Evolutionary conservation across 2,797 vertebrate genomes (phyloP), one percentile per base, ranked within the genome.

Genomic region (Tenualosa ilisha): DNA sequence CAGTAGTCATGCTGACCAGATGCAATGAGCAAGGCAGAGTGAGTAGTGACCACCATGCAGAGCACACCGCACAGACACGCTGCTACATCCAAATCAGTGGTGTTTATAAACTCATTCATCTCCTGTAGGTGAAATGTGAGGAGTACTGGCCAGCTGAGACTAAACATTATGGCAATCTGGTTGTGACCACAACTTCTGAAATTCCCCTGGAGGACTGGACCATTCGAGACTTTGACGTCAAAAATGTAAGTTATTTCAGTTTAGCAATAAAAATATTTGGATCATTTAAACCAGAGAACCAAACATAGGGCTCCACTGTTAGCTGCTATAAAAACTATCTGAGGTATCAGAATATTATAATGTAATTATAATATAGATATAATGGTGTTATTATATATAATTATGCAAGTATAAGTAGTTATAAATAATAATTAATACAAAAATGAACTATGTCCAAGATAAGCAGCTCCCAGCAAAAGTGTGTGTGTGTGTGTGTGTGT

Each of bases 1-100:
- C 96, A 2, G 50, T 99, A 82, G 97, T 99, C 89, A 99, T 99
- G 98, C 90, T 99, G 91, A 98, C 98, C 84, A 97, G 97, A 91
- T 99, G 98, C 88, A 94, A 97, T 59, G 98, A 99, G 89, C 97
- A 98, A 91, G 98, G 97, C 87, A 94, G 97, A 93, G 98, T 99
- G 84, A 20, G 49, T 81, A 53, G 63, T 61, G 40, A 51, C 37
- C 17, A 79, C 17, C 40, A 79, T 15, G 7, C 72, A 3, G 5
- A 20, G 53, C 17, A 20, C 17, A 54, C 15, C 37, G 2, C 20
- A 79, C 24, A n/a, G 4, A 22, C 72, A 46, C 43, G 22, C 20
- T 68, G 40, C n/a, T 81, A 79, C 40, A 46, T 40, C 72, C 40
- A 46, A 79, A 24, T 20, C n/a, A 50, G 4, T 40, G 13, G 5